Evolutionary conservation across 2,797 vertebrate genomes (phyloP).

Genomic region (Margarornis squamiger): DNA sequence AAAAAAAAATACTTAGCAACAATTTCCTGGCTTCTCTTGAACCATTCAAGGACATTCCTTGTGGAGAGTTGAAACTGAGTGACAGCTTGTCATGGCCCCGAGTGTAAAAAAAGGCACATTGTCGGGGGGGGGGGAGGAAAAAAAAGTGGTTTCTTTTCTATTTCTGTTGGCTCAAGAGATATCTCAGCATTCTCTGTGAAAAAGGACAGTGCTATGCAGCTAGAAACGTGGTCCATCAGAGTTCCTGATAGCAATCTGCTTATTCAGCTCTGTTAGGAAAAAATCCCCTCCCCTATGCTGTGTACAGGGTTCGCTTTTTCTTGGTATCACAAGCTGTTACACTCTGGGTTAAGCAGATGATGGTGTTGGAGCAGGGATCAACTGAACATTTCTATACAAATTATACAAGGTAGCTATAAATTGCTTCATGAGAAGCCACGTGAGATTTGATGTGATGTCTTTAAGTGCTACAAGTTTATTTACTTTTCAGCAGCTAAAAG

Average conservation of each 20-base stretch:
- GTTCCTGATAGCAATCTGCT: constrained; percentile 37
- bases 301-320: not conserved
- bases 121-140: not conserved
- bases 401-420: constrained; percentile 49
- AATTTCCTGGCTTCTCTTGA: constrained; percentile 34
- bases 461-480: constrained; percentile 31
- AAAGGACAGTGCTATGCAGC: constrained; percentile 40
- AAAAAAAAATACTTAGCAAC: constrained; percentile 22
- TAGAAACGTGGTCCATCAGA: constrained; percentile 4
- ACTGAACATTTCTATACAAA: constrained; percentile 32
- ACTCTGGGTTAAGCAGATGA: constrained; percentile 7
- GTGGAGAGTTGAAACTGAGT: not conserved
- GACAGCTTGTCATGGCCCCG: constrained; percentile 1
- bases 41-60: constrained; percentile 29
- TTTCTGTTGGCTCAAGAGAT: constrained; percentile 36
- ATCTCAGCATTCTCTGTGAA: constrained; percentile 18
- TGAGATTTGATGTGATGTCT: constrained; percentile 35
- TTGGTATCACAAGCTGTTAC: constrained; percentile 46
- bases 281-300: not conserved
- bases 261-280: constrained; percentile 13
- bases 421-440: constrained; percentile 29
- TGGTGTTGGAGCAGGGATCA: not conserved
- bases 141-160: not conserved
- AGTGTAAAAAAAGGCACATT: not conserved
- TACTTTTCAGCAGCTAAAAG: constrained; percentile 41